Conservation (phyloP, 2,888 invertebrate genomes). For the Hedychridium roseum region DNA sequence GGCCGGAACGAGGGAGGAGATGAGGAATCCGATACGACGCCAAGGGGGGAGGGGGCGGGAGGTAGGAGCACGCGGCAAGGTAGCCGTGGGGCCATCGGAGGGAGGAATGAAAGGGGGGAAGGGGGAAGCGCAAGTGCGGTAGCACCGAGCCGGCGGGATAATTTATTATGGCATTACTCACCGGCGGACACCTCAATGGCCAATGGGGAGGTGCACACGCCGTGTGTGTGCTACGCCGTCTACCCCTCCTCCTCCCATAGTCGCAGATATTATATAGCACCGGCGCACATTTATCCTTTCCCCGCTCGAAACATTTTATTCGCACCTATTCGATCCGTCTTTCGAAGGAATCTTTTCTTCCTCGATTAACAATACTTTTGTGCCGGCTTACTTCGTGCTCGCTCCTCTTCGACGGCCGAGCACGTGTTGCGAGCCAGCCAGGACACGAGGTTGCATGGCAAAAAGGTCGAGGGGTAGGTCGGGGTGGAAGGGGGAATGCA, state of each 20-base stretch:
- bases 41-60: conserved; percentile 6
- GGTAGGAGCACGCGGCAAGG: conserved; percentile 5
- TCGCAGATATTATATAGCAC: conserved; percentile 44
- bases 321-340: no score
- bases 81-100: conserved; percentile 6
- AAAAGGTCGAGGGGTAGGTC: no score
- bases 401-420: no score
- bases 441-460: conserved; percentile 1
- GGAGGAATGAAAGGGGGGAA: conserved; percentile 12
- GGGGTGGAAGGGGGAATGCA: conserved; percentile 29
- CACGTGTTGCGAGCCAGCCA: conserved; percentile 10
- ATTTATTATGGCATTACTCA: conserved; percentile 61
- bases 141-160: conserved; percentile 41
- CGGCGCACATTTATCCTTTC: no score
- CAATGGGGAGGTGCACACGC: conserved; percentile 35
- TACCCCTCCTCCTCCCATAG: conserved; percentile 26
- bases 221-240: conserved; percentile 28
- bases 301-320: no score
- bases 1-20: no score
- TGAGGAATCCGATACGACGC: no score
- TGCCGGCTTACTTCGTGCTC: no score
- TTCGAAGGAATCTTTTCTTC: no score
- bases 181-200: conserved; percentile 58
- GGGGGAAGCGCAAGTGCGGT: conserved; percentile 41
- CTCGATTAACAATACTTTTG: no score